Conservation (phyloP, 2,888 invertebrate genomes). For the Leptinotarsa rubiginosa region DNA sequence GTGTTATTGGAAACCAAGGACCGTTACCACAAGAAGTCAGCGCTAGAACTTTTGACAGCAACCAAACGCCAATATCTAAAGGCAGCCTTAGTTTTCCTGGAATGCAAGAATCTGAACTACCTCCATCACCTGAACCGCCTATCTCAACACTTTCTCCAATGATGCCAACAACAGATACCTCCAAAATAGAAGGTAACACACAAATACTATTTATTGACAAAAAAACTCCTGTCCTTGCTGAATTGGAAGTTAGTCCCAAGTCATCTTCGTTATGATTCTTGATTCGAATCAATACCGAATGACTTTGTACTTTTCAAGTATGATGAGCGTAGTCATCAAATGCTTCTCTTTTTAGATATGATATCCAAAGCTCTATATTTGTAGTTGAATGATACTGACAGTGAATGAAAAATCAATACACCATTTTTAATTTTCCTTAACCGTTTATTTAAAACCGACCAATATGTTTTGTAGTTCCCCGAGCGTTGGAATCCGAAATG, state of each 20-base stretch:
- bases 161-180: constrained; percentile 67
- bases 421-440: no score
- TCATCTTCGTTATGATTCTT: no score
- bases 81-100: constrained; percentile 63
- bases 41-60: constrained; percentile 71
- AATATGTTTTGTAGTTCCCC: constrained; percentile 67
- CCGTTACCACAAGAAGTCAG: constrained; percentile 73
- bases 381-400: no score
- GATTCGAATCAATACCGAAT: no score
- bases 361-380: no score
- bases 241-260: no score
- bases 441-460: background rate
- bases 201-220: no score
- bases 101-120: constrained; percentile 29
- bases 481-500: constrained; percentile 77
- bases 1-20: constrained; percentile 75
- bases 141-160: constrained; percentile 58
- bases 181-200: constrained; percentile 69
- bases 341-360: no score
- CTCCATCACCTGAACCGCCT: constrained; percentile 61
- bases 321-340: no score
- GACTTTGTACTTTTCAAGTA: no score
- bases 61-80: constrained; percentile 65
- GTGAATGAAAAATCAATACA: no score
- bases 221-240: no score